Percentiles rank a stretch among this genome's conserved stretches.
phyloP scores from a whole-genome alignment of 1,140 invertebrate genomes.

The Procambarus clarkii region DNA sequence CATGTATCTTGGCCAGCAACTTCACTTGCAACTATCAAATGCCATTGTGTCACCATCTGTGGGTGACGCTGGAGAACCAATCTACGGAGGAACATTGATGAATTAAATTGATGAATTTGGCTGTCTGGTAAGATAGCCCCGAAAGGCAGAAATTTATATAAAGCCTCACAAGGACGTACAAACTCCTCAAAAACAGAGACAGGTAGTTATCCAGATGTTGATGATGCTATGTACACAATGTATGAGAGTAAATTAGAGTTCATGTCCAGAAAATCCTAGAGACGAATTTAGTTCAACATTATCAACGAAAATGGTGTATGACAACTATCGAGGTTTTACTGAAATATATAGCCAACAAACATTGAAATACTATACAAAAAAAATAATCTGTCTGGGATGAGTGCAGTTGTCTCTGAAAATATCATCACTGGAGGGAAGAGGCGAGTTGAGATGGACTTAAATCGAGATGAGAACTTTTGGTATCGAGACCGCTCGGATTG shows the following conservation, averaged over 20 bases:
- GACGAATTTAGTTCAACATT: neutral
- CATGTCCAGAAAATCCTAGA: neutral
- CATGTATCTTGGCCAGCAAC: too few species aligned
- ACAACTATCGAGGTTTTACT: neutral
- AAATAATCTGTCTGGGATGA: neutral
- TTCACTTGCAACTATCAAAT: too few species aligned
- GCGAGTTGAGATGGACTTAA: neutral
- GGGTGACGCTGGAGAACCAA: neutral
- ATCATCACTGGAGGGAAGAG: neutral
- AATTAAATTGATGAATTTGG: neutral
- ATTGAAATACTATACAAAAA: neutral
- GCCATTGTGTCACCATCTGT: neutral
- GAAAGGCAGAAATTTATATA: neutral
- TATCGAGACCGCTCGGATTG: neutral
- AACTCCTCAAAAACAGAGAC: neutral
- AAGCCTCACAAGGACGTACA: neutral
- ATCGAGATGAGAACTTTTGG: neutral
- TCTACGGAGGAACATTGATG: neutral
- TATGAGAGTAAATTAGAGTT: neutral
- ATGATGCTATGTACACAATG: neutral
- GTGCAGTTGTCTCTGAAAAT: neutral
- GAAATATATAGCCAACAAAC: neutral
- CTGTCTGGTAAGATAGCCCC: neutral
- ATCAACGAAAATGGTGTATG: neutral
- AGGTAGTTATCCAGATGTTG: neutral